phyloP scores from a whole-genome alignment of 2,113 vertebrate species.

The Corythornis cristatus region DNA sequence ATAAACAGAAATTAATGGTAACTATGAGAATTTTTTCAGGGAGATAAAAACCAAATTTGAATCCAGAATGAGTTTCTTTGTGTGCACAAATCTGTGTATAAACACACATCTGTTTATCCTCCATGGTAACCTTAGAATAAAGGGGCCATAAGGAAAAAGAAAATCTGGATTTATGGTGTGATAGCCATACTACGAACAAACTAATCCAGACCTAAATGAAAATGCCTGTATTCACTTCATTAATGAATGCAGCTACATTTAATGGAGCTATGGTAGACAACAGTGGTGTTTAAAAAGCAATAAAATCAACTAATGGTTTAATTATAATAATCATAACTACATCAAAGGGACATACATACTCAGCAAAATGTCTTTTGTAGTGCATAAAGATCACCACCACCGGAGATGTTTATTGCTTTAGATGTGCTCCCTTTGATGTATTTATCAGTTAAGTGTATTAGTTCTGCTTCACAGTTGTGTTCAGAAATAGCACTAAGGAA shows the following conservation, averaged over 20 bases:
- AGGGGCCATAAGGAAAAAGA: neutral
- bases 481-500: conserved; percentile 47
- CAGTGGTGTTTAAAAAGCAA: conserved; percentile 61
- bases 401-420: conserved; percentile 71
- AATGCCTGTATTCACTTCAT: neutral
- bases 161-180: neutral
- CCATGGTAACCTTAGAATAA: neutral
- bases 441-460: conserved; percentile 74
- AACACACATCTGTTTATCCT: neutral
- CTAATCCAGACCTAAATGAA: neutral
- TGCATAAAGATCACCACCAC: conserved; percentile 56
- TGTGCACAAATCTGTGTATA: neutral
- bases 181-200: neutral
- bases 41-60: neutral
- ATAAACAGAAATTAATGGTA: neutral
- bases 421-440: conserved; percentile 71
- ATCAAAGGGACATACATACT: conserved; percentile 59
- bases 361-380: conserved; percentile 45
- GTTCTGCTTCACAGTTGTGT: conserved; percentile 63
- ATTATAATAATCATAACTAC: conserved; percentile 63
- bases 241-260: neutral
- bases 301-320: conserved; percentile 65
- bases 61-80: neutral
- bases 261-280: conserved; percentile 15
- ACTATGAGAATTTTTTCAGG: neutral